These are phyloP conservation scores for Drosophila flavopinicola DNA, from an alignment of 2,888 invertebrate genomes.

Conservation along the genomic window DNA sequence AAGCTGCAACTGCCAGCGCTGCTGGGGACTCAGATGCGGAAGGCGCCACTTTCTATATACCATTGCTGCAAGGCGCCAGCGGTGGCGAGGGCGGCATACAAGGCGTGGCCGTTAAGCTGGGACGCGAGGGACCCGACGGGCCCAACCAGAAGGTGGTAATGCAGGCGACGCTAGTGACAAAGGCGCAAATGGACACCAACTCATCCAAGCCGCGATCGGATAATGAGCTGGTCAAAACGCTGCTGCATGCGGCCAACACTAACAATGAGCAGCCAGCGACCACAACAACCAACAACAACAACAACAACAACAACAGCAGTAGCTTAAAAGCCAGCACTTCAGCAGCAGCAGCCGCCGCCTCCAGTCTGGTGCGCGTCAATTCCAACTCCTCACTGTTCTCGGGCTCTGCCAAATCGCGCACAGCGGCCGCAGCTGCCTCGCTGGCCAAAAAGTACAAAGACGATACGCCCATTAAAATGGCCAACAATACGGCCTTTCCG, in stretches of 20 bases:
- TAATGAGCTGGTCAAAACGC: constrained; percentile 83
- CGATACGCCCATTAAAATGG: constrained; percentile 83
- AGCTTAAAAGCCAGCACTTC: constrained; percentile 63
- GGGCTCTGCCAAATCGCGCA: constrained; percentile 83
- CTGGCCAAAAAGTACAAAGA: constrained; percentile 84
- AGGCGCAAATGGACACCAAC: constrained; percentile 85
- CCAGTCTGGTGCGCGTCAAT: constrained; percentile 81
- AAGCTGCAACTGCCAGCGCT: constrained; percentile 21
- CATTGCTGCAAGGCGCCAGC: constrained; percentile 86
- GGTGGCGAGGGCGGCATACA: constrained; percentile 85
- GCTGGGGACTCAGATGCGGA: constrained; percentile 85
- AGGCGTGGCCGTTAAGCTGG: constrained; percentile 88
- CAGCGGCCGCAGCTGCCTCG: constrained; percentile 50
- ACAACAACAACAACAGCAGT: constrained; percentile 34
- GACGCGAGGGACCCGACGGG: constrained; percentile 87
- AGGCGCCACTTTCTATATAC: constrained; percentile 88
- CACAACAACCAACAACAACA: constrained; percentile 26
- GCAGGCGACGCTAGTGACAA: constrained; percentile 88
- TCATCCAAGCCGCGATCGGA: constrained; percentile 83
- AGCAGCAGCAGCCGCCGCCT: constrained; percentile 50
- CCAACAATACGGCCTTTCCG: constrained; percentile 85
- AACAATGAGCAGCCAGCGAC: constrained; percentile 32
- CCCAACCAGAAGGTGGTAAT: constrained; percentile 87
- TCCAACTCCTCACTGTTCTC: constrained; percentile 84
- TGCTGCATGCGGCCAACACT: constrained; percentile 74